Base-by-base conservation (phyloP, 2,888 invertebrate species). In the Cremastobaeus sp. region DNA sequence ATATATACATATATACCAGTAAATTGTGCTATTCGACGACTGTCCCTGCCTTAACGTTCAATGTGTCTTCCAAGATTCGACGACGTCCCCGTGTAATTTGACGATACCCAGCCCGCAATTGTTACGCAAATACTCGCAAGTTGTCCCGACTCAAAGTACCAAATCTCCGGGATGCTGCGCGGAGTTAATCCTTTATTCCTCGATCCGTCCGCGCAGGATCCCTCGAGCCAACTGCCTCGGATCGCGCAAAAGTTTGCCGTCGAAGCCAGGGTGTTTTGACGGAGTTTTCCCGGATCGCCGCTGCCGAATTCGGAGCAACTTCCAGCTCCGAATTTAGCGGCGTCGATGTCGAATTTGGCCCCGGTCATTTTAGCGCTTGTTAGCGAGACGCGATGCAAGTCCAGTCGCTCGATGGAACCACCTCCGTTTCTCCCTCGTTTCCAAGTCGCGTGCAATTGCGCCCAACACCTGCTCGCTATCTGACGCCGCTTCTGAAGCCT, bases 321-420 rank as follows among this genome's bases (percentile, higher is more conserved):
- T 5, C n/a, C 11, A 28, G 5, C 2, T 18, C 30, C 17, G 17
- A 14, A 12, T 57, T 48, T 57, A 57, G 39, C 57, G 57, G 32
- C 34, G 57, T 8, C 48, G 66, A 57, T 57, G 37, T 15, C 25
- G 18, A 64, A 8, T n/a, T n/a, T n/a, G n/a, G n/a, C n/a, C n/a
- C n/a, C n/a, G n/a, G n/a, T n/a, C 6, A 45, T 25, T 30, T 45
- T 35, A 21, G 32, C 37, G 35, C 39, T 34, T 50, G 6, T 32
- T 39, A 50, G 37, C 52, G 45, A 39, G 59, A 12, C 35, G 47
- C 37, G 45, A 30, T 45, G 32, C 55, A 37, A 70, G 60, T 70
- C 70, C 62, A 64, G 50, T 70, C 54, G 62, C 70, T 70, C 62
- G 70, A 70, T 70, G 70, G 62, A 48, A 54, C 14, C 14, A 48